These are phyloP conservation scores for Drosophila mojavensis DNA, from an alignment of 1,140 invertebrate genomes.

Conservation along the genomic window DNA sequence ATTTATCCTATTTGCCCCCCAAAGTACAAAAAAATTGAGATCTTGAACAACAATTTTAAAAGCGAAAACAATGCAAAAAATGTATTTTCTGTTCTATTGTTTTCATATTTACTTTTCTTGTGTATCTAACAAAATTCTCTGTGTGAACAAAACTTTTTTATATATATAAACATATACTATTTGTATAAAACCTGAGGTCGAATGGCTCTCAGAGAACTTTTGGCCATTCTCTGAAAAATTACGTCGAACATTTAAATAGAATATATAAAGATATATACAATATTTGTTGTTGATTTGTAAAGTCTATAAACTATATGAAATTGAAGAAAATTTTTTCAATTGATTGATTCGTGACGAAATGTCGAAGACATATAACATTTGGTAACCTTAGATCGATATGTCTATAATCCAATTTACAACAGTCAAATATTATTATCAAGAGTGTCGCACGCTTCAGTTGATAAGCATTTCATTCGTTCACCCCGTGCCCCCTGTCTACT, in stretches of 20 bases:
- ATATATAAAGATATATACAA: neutral
- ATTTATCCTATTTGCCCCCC: neutral
- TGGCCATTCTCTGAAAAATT: neutral
- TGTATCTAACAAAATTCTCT: conserved; percentile 14
- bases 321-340: too few relatives aligned
- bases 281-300: neutral
- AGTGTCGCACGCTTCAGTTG: conserved; percentile 6
- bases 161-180: conserved; percentile 27
- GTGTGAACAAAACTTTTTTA: conserved; percentile 3
- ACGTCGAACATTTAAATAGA: conserved; percentile 31
- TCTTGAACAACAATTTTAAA: conserved; percentile 16
- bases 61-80: conserved; percentile 36
- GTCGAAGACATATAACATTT: too few relatives aligned
- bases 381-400: too few relatives aligned
- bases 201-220: conserved; percentile 20
- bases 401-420: neutral
- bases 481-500: neutral
- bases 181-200: conserved; percentile 54
- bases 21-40: neutral
- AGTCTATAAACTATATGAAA: too few relatives aligned
- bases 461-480: neutral
- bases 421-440: too few relatives aligned
- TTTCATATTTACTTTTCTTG: conserved; percentile 34
- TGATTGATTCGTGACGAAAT: too few relatives aligned
- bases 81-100: conserved; percentile 54